These are phyloP conservation scores for Anas bernieri DNA, from an alignment of 2,797 vertebrate species.

Conservation along the genomic window DNA sequence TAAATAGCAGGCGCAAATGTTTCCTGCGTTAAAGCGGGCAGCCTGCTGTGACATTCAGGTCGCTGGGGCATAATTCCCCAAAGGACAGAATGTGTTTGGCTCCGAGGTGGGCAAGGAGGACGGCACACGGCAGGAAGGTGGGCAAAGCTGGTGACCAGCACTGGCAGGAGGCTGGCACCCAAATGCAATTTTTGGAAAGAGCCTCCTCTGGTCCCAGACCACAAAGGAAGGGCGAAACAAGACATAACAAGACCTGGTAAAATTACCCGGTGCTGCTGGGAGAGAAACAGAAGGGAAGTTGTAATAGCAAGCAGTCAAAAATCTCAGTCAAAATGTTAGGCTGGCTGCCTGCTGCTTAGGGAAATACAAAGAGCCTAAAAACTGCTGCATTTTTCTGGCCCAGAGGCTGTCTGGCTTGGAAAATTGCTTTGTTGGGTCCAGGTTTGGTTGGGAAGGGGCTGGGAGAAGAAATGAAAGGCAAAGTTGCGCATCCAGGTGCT, in stretches of 20 bases:
- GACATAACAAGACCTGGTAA: background rate
- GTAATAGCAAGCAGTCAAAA: background rate
- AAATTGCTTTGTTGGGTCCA: background rate
- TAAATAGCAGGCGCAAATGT: constrained; percentile 44
- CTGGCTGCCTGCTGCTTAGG: background rate
- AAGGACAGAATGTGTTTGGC: constrained; percentile 10
- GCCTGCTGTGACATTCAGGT: constrained; percentile 60
- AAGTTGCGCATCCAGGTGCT: background rate
- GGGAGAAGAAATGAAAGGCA: background rate
- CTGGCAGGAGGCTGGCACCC: background rate
- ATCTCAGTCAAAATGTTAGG: background rate
- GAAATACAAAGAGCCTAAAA: background rate
- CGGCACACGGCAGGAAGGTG: background rate
- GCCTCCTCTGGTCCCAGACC: background rate
- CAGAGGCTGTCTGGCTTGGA: background rate
- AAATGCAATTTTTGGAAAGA: background rate
- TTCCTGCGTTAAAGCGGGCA: constrained; percentile 25
- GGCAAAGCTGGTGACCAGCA: background rate
- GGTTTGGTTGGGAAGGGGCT: background rate
- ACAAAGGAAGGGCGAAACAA: background rate
- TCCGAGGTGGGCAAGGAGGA: background rate
- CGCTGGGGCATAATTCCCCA: background rate
- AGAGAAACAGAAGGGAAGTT: background rate
- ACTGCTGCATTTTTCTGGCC: background rate
- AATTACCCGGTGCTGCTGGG: background rate